Evolutionary conservation across 2,888 invertebrate species (phyloP), one percentile per base, ranked within the genome.

Genomic region (Eristalis intricaria): DNA sequence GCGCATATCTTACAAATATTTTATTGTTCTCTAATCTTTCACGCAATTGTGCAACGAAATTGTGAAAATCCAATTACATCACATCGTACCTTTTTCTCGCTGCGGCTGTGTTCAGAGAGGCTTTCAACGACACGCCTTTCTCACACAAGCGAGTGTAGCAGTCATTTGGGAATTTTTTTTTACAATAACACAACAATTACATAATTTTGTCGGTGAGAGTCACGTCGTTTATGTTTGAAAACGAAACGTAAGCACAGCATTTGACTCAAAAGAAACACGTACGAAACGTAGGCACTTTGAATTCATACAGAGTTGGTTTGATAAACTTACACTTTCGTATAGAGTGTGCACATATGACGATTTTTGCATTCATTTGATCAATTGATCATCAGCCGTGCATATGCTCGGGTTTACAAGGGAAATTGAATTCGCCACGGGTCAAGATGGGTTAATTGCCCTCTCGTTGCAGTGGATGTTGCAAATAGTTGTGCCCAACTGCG

Each of bases 51-150:
- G 8, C 22, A 60, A 68, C 43, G 13, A 66, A 75, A 66, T 29
- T 68, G 68, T 68, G 66, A 63, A 71, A 66, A 61, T 13, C 23
- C 40, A 50, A 61, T 83, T 70, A 71, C 77, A 83, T 83, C 77
- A 83, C 65, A 35, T 63, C 58, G 32, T 70, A 65, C 61, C 70
- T 76, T 82, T 82, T 76, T 5, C 7, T 50, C 40, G 71, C 2
- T 61, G 22, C 76, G 71, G 61, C 15, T 15, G 15, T n/a, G 13
- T n/a, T 43, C 60, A 66, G 61, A 29, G 63, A n/a, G 43, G 43
- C 43, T 19, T 50, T 19, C 19, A 7, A 50, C 19, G 50, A 8
- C 26, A 26, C 8, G 50, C 7, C n/a, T 15, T n/a, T 19, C n/a
- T n/a, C 43, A 19, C 50, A 19, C 50, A 8, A 19, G 19, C 43